Conservation (phyloP, 2,888 invertebrate species). For the Linhomoeus sp. region DNA sequence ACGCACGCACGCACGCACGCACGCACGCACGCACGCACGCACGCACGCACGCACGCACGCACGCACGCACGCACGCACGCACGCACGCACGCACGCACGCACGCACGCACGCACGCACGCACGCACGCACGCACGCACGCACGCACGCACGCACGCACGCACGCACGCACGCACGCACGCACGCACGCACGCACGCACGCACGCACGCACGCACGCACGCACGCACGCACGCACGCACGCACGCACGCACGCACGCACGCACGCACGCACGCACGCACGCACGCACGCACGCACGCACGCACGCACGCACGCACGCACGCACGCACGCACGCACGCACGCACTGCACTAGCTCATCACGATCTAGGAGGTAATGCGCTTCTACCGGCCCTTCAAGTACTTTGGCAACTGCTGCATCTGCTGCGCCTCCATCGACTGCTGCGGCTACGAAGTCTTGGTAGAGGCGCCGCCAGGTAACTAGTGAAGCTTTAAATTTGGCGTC, state of each 20-base stretch:
- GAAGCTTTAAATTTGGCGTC: no score
- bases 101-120: constrained; percentile 6
- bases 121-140: constrained; percentile 7
- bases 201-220: constrained; percentile 4
- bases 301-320: no score
- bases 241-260: constrained; percentile 4
- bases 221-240: constrained; percentile 4
- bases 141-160: constrained; percentile 8
- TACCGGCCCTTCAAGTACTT: constrained; percentile 1
- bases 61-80: no score
- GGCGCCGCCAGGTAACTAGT: constrained; percentile 5
- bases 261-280: constrained; percentile 3
- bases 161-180: constrained; percentile 7
- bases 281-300: constrained; percentile 1
- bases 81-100: no score
- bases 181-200: constrained; percentile 5
- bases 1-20: no score
- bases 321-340: constrained; percentile 1
- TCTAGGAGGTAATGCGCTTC: constrained; percentile 2
- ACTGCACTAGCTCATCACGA: no score
- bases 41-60: no score
- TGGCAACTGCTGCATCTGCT: no score
- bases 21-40: no score
- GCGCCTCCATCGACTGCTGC: background rate
- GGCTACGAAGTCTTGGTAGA: background rate